phyloP scores from a whole-genome alignment of 2,888 invertebrate genomes.

The Liopterus haemorrhoidalis region DNA sequence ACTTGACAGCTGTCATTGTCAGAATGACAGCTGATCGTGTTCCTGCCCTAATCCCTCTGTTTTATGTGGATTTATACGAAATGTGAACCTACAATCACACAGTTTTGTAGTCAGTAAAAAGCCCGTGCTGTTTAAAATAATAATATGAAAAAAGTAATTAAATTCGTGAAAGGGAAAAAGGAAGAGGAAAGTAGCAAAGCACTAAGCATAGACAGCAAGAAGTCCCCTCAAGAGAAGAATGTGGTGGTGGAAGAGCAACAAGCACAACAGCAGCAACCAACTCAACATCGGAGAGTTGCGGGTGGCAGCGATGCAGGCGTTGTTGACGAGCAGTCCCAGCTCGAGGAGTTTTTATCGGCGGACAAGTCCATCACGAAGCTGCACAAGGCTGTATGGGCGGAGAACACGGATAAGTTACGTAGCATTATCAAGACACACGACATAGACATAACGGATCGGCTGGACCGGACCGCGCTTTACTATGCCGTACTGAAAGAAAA shows the following conservation, averaged over 20 bases:
- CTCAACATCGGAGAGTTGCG: constrained; percentile 13
- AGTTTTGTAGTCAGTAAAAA: too few relatives aligned
- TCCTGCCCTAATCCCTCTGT: too few relatives aligned
- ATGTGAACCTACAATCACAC: too few relatives aligned
- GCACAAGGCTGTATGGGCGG: constrained; percentile 21
- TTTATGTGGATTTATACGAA: too few relatives aligned
- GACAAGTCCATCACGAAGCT: constrained; percentile 20
- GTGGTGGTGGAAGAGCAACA: too few relatives aligned
- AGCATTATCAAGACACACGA: constrained; percentile 21
- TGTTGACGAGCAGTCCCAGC: constrained; percentile 11
- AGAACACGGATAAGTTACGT: constrained; percentile 19
- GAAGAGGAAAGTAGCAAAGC: constrained; percentile 20
- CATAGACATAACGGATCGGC: constrained; percentile 20
- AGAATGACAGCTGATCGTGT: too few relatives aligned
- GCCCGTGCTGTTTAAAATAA: too few relatives aligned
- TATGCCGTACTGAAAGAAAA: constrained; percentile 20
- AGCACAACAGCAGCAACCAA: too few relatives aligned
- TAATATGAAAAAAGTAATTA: constrained; percentile 23
- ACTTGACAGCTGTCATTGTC: too few relatives aligned
- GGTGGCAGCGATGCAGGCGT: constrained; percentile 15
- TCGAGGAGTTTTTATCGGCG: too few relatives aligned
- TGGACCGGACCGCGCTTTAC: constrained; percentile 21
- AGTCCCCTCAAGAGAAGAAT: constrained; percentile 14
- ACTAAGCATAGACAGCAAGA: too few relatives aligned
- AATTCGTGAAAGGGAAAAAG: constrained; percentile 19